phyloP scores from a whole-genome alignment of 2,888 invertebrate species.

The Nebria brevicollis region DNA sequence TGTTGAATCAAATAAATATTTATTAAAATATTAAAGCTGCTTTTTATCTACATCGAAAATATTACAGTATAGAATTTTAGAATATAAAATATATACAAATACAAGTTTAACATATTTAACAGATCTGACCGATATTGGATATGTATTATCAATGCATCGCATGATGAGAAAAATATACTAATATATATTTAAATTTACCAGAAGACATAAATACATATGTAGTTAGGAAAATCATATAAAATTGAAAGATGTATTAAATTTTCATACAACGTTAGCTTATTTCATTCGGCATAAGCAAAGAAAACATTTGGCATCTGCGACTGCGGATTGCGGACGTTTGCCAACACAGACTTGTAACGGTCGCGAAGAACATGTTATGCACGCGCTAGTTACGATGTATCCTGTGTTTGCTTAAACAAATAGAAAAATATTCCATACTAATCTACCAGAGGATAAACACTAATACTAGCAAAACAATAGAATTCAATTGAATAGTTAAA shows the following conservation, averaged over 20 bases:
- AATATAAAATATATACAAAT: too few relatives aligned
- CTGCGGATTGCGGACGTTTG: constrained; percentile 4
- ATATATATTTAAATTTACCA: constrained; percentile 27
- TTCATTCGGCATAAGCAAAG: constrained; percentile 32
- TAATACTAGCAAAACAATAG: background rate
- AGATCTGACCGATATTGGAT: too few relatives aligned
- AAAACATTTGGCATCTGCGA: constrained; percentile 35
- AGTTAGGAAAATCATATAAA: background rate
- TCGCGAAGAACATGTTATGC: constrained; percentile 22
- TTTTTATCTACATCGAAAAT: too few relatives aligned
- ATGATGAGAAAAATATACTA: background rate
- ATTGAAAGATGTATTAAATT: constrained; percentile 5
- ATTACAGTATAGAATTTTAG: too few relatives aligned
- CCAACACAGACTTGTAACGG: constrained; percentile 32
- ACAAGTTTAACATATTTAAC: too few relatives aligned
- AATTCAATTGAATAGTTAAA: background rate
- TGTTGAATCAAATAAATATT: too few relatives aligned
- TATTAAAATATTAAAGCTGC: too few relatives aligned
- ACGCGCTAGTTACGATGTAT: constrained; percentile 25
- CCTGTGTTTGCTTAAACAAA: background rate
- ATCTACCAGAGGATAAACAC: background rate
- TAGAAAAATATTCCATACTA: background rate
- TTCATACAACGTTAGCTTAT: constrained; percentile 20
- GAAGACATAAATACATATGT: background rate
- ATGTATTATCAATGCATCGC: background rate